phyloP scores from a whole-genome alignment of 1,140 invertebrate genomes.

The Conopomorpha cramerella region DNA sequence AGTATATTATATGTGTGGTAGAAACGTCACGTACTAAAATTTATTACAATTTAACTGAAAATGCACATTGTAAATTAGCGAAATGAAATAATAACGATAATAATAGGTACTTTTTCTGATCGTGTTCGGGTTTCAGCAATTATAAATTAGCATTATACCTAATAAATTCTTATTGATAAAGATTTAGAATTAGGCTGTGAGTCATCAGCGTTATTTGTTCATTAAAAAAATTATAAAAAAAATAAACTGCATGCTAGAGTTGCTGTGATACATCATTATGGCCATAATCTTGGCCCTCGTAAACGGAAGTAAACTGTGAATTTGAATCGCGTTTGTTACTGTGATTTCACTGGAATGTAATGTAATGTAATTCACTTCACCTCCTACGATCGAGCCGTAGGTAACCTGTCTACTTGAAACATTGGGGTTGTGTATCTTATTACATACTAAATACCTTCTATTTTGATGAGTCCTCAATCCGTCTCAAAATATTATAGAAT shows the following conservation, averaged over 20 bases:
- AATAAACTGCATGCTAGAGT: constrained; percentile 55
- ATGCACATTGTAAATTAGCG: constrained; percentile 26
- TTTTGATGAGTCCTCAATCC: too few relatives aligned
- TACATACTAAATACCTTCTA: not conserved
- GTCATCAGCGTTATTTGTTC: constrained; percentile 41
- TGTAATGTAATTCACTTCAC: too few relatives aligned
- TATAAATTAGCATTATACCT: constrained; percentile 26
- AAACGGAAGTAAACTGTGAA: constrained; percentile 9
- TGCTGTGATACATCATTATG: constrained; percentile 57
- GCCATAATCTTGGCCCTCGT: constrained; percentile 39
- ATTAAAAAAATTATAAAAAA: constrained; percentile 48
- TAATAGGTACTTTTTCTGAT: constrained; percentile 17
- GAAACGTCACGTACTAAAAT: constrained; percentile 20
- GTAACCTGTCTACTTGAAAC: not conserved
- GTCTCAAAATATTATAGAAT: too few relatives aligned
- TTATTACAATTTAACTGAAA: constrained; percentile 21
- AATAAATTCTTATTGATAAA: constrained; percentile 9
- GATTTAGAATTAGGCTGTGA: constrained; percentile 46
- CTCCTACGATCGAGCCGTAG: not conserved
- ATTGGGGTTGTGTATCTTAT: not conserved
- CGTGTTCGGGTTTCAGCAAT: constrained; percentile 30
- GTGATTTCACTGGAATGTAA: constrained; percentile 30
- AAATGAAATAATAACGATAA: too few relatives aligned
- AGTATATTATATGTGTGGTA: constrained; percentile 24
- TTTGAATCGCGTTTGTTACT: constrained; percentile 23